Evolutionary conservation across 1,140 invertebrate genomes (phyloP), one percentile per base, ranked within the genome.

Genomic region (Cotesia vestalis): DNA sequence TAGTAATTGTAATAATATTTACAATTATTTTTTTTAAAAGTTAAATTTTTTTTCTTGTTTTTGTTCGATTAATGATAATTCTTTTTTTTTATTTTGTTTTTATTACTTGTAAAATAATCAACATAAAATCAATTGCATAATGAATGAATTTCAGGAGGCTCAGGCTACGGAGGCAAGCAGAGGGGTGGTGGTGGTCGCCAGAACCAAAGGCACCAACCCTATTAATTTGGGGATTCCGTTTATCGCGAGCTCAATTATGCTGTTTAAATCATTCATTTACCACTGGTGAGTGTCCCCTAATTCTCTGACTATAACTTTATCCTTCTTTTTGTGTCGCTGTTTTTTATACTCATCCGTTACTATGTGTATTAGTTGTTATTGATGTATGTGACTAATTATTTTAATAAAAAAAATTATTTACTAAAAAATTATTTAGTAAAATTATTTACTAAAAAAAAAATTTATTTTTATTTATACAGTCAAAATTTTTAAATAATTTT

Each of bases 121-220:
- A 27, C 1, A 46, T 46, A 46, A 46, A 46, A 46, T 46, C 40
- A 46, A 86, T 78, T 77, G 69, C 76, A 73, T 69, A 74, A 80
- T 82, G 83, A 80, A 80, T 86, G 79, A 85, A 84, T 86, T 87
- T 79, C 85, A 87, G 90, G 90, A 83, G 88, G 88, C 82, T 90
- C 89, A 87, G 89, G 88, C 86, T 88, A 87, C 86, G 88, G 88
- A 80, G 86, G 88, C 82, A 88, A 88, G 84, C 87, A 88, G 83
- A 87, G 87, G 82, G 89, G 90, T 85, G 90, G 90, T 85, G 90
- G 90, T 83, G 89, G 89, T 78, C 90, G 91, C 81, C 88, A 91
- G 84, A 91, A 90, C 86, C 91, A 92, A 88, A 91, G 92, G 89
- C 91, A 92, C 88, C 91, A 92, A 88, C 92, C 92, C 80, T 93